Conservation (phyloP, 2,888 invertebrate genomes). For the Rotaria macrura region DNA sequence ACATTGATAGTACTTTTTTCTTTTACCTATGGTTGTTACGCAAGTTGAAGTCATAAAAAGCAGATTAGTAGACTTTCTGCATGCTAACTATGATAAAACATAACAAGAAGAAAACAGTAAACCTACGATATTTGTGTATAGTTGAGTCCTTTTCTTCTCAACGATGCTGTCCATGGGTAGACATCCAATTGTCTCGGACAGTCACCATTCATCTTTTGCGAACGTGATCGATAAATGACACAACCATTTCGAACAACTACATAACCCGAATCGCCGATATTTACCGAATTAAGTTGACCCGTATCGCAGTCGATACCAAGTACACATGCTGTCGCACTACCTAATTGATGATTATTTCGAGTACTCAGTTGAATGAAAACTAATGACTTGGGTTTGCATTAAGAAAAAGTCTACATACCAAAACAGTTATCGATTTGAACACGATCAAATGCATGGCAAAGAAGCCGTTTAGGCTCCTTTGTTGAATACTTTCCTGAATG, state of each 20-base stretch:
- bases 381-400: too few species aligned
- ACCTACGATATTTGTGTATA: slow-evolving; percentile 26
- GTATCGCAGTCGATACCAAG: slow-evolving; percentile 11
- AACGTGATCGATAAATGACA: slow-evolving; percentile 24
- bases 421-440: slow-evolving; percentile 28
- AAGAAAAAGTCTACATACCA: not conserved
- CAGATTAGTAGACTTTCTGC: not conserved
- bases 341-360: not conserved
- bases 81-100: not conserved
- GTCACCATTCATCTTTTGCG: slow-evolving; percentile 25
- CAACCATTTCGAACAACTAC: slow-evolving; percentile 22
- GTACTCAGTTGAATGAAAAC: too few species aligned
- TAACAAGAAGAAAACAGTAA: not conserved
- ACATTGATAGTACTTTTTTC: not conserved
- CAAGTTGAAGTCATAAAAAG: not conserved
- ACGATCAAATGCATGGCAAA: slow-evolving; percentile 26
- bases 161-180: slow-evolving; percentile 30
- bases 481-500: not conserved
- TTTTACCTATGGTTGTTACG: not conserved
- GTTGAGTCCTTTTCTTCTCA: slow-evolving; percentile 20
- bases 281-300: slow-evolving; percentile 21
- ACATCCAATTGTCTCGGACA: slow-evolving; percentile 32
- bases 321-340: slow-evolving; percentile 33
- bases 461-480: slow-evolving; percentile 20
- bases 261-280: slow-evolving; percentile 33